Conservation (phyloP, 2,113 vertebrate genomes). For the Phyllopteryx taeniolatus region DNA sequence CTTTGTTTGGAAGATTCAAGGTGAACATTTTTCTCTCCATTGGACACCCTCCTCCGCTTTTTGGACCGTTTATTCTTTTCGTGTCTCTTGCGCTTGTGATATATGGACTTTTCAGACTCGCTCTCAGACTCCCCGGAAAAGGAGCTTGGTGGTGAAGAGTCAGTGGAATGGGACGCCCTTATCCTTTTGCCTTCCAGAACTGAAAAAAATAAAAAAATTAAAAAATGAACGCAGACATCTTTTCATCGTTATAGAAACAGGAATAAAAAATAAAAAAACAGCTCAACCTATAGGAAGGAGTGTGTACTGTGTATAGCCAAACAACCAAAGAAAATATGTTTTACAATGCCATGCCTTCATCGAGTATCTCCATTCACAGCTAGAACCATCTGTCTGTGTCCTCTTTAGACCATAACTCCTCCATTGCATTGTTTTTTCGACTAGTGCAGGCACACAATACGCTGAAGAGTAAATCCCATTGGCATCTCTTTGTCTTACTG, state of each 20-base stretch:
- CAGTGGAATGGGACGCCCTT: conserved; percentile 75
- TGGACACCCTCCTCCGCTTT: conserved; percentile 76
- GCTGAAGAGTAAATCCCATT: too few relatives aligned
- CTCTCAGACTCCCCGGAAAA: conserved; percentile 78
- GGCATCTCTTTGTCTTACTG: too few relatives aligned
- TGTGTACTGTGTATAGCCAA: too few relatives aligned
- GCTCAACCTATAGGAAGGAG: too few relatives aligned
- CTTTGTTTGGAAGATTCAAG: conserved; percentile 20
- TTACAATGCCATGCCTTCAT: too few relatives aligned
- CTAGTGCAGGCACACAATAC: too few relatives aligned
- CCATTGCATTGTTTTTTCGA: too few relatives aligned
- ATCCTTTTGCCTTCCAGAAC: conserved; percentile 85
- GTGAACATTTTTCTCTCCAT: conserved; percentile 56
- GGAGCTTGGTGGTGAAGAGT: conserved; percentile 77
- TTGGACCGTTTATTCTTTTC: conserved; percentile 78
- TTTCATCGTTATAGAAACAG: neutral
- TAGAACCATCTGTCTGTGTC: too few relatives aligned
- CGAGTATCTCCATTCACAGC: too few relatives aligned
- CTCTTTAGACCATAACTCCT: too few relatives aligned
- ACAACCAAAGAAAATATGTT: too few relatives aligned
- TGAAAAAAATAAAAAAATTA: conserved; percentile 37
- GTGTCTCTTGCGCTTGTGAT: conserved; percentile 76
- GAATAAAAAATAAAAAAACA: neutral
- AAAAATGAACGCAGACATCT: conserved; percentile 7
- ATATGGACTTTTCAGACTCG: conserved; percentile 74